These are phyloP conservation scores for Zaprionus ornatus DNA, from an alignment of 1,140 invertebrate genomes.

Conservation along the genomic window DNA sequence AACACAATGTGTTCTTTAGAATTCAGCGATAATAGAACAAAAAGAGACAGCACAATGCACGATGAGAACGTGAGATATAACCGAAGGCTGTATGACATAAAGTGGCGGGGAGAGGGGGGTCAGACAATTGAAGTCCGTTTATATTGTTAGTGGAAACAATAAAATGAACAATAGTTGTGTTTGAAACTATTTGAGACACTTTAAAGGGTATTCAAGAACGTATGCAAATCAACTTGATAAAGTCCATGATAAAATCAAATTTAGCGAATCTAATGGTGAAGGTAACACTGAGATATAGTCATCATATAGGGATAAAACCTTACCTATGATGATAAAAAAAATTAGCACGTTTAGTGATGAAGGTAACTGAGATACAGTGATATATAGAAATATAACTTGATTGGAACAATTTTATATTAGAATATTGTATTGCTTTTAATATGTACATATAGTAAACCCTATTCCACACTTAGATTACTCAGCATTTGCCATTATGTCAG, in stretches of 20 bases:
- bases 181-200: not conserved
- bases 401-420: not conserved
- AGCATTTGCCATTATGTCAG: not conserved
- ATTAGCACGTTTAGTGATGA: too few species aligned
- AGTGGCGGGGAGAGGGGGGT: not conserved
- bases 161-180: not conserved
- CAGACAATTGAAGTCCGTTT: not conserved
- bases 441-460: not conserved
- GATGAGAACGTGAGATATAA: conserved; percentile 14
- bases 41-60: not conserved
- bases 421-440: too few species aligned
- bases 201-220: not conserved
- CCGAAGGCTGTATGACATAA: not conserved
- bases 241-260: not conserved
- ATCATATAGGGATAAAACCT: too few species aligned
- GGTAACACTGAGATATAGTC: too few species aligned
- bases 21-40: not conserved
- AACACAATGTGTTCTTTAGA: conserved; percentile 27
- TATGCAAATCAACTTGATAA: too few species aligned
- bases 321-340: too few species aligned
- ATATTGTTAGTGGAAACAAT: not conserved
- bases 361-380: too few species aligned
- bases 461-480: not conserved
- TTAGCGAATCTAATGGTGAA: too few species aligned
- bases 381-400: too few species aligned